These are phyloP conservation scores for Leptinotarsa lineolata DNA, from an alignment of 1,140 invertebrate species.

Conservation along the genomic window DNA sequence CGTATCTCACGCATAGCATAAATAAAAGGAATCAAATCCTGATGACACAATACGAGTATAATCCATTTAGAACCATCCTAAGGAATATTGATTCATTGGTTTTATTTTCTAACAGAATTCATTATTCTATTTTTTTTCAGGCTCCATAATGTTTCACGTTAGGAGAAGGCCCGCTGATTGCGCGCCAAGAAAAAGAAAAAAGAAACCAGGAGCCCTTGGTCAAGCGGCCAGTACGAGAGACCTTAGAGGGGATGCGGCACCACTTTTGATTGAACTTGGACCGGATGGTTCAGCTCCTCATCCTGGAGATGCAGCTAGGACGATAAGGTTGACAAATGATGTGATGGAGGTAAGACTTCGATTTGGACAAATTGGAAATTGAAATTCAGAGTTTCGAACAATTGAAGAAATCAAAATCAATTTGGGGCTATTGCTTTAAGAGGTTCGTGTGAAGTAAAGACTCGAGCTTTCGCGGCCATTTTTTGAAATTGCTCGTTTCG, in stretches of 20 bases:
- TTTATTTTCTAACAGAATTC: background rate
- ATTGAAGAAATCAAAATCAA: no score
- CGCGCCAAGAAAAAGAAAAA: constrained; percentile 86
- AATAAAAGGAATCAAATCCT: no score
- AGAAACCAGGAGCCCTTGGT: constrained; percentile 73
- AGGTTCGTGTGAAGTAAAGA: no score
- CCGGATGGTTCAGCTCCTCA: constrained; percentile 61
- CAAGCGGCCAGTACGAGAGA: constrained; percentile 58
- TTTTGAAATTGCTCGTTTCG: no score
- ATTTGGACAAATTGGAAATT: background rate
- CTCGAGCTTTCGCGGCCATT: no score
- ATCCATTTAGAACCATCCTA: background rate
- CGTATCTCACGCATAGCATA: no score
- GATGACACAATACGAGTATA: no score
- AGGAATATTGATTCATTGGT: background rate
- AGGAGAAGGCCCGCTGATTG: constrained; percentile 85
- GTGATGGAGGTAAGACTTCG: constrained; percentile 63
- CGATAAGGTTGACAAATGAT: constrained; percentile 63
- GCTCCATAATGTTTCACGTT: constrained; percentile 94
- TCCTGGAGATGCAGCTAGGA: constrained; percentile 63
- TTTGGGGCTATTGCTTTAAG: no score
- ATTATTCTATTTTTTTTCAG: constrained; percentile 59
- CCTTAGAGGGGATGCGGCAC: constrained; percentile 58
- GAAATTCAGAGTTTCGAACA: no score
- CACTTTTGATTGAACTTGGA: constrained; percentile 64